Evolutionary conservation across 2,888 invertebrate genomes (phyloP).

Genomic region (Melitaea athalia): DNA sequence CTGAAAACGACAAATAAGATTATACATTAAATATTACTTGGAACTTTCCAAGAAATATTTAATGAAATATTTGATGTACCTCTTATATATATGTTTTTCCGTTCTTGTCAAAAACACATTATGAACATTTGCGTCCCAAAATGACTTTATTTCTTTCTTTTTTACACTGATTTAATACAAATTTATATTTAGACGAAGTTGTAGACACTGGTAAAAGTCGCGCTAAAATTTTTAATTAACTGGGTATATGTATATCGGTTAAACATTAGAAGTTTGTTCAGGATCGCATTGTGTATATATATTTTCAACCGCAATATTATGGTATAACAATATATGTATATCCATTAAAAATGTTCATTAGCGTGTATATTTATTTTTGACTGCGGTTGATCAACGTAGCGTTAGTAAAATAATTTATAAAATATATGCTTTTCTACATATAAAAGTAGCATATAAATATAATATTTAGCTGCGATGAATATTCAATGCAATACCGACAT

Average conservation of each 20-base stretch:
- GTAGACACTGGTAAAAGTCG: constrained; percentile 10
- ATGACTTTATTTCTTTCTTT: constrained; percentile 45
- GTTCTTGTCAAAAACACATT: constrained; percentile 60
- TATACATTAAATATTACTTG: constrained; percentile 60
- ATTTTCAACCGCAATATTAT: background rate
- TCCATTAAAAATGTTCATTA: too few species aligned
- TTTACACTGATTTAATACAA: constrained; percentile 30
- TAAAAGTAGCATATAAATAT: too few species aligned
- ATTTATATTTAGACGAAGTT: constrained; percentile 28
- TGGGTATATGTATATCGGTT: background rate
- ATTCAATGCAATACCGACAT: too few species aligned
- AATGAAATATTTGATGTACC: too few species aligned
- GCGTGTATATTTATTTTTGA: too few species aligned
- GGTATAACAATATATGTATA: background rate
- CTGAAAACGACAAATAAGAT: constrained; percentile 60
- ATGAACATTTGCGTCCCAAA: constrained; percentile 57
- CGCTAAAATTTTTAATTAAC: too few species aligned
- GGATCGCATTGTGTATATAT: background rate
- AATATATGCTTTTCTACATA: too few species aligned
- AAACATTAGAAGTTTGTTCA: constrained; percentile 4
- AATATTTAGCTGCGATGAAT: too few species aligned
- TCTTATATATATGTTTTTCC: constrained; percentile 36
- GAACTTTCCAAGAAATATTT: too few species aligned
- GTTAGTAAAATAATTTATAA: background rate
- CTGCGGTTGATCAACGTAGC: too few species aligned